phyloP scores from a whole-genome alignment of 2,888 invertebrate genomes.

The Ametastegia equiseti region DNA sequence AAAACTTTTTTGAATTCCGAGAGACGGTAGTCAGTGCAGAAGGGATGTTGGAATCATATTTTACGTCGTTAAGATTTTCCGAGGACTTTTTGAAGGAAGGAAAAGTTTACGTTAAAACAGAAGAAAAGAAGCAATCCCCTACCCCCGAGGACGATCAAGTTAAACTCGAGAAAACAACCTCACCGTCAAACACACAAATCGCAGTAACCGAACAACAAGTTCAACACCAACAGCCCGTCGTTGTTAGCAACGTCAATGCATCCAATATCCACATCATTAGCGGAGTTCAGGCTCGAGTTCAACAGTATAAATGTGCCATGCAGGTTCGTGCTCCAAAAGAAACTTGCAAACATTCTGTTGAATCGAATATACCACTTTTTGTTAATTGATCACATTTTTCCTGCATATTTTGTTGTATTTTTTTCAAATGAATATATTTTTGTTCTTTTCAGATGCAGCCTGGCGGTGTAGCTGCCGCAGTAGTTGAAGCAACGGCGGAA shows the following conservation, averaged over 20 bases:
- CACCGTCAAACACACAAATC: slow-evolving; percentile 35
- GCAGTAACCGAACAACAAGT: slow-evolving; percentile 55
- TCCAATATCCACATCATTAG: slow-evolving; percentile 76
- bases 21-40: slow-evolving; percentile 83
- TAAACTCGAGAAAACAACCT: slow-evolving; percentile 55
- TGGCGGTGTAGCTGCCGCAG: slow-evolving; percentile 72
- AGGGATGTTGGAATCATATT: slow-evolving; percentile 82
- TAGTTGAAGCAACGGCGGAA: slow-evolving; percentile 74
- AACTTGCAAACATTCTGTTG: not conserved
- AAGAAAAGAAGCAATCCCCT: slow-evolving; percentile 64
- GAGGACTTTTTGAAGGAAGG: slow-evolving; percentile 82
- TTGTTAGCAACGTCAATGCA: slow-evolving; percentile 72
- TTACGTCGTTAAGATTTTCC: slow-evolving; percentile 80
- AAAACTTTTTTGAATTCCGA: slow-evolving; percentile 81
- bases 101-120: slow-evolving; percentile 76
- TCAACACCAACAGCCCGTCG: slow-evolving; percentile 70
- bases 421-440: not conserved
- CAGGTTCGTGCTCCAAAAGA: slow-evolving; percentile 69
- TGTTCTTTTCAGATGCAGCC: slow-evolving; percentile 68
- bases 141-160: slow-evolving; percentile 63
- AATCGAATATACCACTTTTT: too few species aligned
- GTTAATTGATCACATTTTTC: not conserved
- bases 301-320: slow-evolving; percentile 76
- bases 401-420: not conserved
- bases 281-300: slow-evolving; percentile 73